phyloP scores from a whole-genome alignment of 1,140 invertebrate genomes.

The Asobara japonica region DNA sequence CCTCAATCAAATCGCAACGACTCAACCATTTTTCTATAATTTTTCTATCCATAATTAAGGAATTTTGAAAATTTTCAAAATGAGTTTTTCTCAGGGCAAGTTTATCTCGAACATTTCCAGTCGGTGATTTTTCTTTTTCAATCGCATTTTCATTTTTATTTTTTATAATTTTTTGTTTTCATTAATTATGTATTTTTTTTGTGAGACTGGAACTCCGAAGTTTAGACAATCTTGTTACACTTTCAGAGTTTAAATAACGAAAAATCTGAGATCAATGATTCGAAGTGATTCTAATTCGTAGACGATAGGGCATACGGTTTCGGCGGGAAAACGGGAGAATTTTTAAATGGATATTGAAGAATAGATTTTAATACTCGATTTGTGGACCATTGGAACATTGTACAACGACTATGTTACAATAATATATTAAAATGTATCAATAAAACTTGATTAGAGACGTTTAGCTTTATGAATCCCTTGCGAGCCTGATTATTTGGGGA shows the following conservation, averaged over 20 bases:
- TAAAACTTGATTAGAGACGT: conserved; percentile 27
- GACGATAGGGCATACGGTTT: neutral
- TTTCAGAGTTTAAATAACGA: conserved; percentile 39
- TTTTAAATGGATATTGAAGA: conserved; percentile 18
- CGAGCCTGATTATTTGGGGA: conserved; percentile 2
- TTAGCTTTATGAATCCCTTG: conserved; percentile 15
- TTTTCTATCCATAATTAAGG: neutral
- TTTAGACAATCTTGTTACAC: conserved; percentile 48
- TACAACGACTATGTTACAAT: conserved; percentile 61
- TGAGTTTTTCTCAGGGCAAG: conserved; percentile 2
- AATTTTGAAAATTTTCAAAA: neutral
- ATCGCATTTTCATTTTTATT: neutral
- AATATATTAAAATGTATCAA: conserved; percentile 48
- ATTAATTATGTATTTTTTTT: too few species aligned
- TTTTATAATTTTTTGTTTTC: neutral
- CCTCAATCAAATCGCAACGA: conserved; percentile 38
- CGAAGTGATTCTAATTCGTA: neutral
- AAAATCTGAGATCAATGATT: conserved; percentile 4
- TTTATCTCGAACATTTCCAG: neutral
- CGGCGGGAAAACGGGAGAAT: conserved; percentile 15
- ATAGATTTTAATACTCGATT: conserved; percentile 50
- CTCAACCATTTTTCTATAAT: conserved; percentile 3
- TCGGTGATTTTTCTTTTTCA: neutral
- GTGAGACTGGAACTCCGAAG: too few species aligned
- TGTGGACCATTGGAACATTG: conserved; percentile 57